phyloP scores from a whole-genome alignment of 1,140 invertebrate genomes.

The Heliconius congener region DNA sequence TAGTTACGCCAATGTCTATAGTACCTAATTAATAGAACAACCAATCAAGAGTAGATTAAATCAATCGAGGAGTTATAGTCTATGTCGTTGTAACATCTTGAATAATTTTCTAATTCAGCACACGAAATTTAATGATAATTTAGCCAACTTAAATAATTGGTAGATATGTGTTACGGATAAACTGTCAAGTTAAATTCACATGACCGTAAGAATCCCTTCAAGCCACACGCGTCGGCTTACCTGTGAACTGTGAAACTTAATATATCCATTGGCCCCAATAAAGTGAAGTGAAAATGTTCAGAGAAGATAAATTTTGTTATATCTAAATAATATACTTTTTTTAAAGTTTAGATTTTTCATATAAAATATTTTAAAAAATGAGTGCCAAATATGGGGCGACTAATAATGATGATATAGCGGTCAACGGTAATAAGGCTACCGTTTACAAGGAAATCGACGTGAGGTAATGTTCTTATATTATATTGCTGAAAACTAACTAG shows the following conservation, averaged over 20 bases:
- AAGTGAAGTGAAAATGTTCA: slow-evolving; percentile 38
- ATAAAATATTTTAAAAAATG: slow-evolving; percentile 13
- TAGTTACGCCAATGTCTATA: background rate
- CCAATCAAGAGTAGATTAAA: slow-evolving; percentile 22
- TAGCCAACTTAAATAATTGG: slow-evolving; percentile 4
- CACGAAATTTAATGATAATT: background rate
- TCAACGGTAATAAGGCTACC: slow-evolving; percentile 46
- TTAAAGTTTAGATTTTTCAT: background rate
- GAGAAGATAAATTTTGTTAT: background rate
- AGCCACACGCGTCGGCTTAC: slow-evolving; percentile 48
- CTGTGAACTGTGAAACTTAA: slow-evolving; percentile 37
- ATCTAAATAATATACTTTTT: background rate
- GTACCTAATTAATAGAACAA: slow-evolving; percentile 17
- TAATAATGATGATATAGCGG: slow-evolving; percentile 48
- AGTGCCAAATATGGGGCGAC: slow-evolving; percentile 63
- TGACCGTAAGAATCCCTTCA: slow-evolving; percentile 50
- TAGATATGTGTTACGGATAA: slow-evolving; percentile 29
- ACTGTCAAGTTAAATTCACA: slow-evolving; percentile 40
- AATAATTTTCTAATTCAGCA: background rate
- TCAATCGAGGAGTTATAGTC: background rate
- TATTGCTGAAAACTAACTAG: slow-evolving; percentile 27
- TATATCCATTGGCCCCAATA: slow-evolving; percentile 35
- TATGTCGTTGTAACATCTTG: background rate
- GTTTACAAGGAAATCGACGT: slow-evolving; percentile 52
- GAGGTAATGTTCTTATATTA: slow-evolving; percentile 54